Base-by-base conservation (phyloP, 2,888 invertebrate species). In the Diadegma fenestrale region DNA sequence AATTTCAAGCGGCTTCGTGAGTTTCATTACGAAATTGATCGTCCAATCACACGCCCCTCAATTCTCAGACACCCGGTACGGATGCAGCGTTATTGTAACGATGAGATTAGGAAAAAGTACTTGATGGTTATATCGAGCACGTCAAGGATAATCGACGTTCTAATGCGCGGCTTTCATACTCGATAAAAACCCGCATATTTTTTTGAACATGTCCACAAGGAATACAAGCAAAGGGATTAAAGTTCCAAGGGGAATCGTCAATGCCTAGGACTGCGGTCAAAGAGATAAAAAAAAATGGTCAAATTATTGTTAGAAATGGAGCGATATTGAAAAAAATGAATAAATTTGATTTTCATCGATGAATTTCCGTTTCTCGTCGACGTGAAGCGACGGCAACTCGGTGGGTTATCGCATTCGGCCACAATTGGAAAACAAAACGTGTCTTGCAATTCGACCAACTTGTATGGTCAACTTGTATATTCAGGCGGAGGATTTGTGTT, bases 101-200 rank as follows among this genome's bases (percentile, higher is more conserved):
- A 51, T 41, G 14, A 41, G 17, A 54, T 41, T 54, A 33, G 64
- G 45, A 66, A 76, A 76, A 51, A 22, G 51, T 43, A 51, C 51
- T 66, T n/a, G 51, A 71, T 33, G 51, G 2, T 37, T 48, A 37
- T 33, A n/a, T 30, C 69, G 66, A 73, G 73, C 66, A 26, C 19
- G 41, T 69, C 61, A 76, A 81, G 81, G 69, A 58, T 75, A 61
- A 48, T 26, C 61, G 68, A 37, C 45, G 61, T 63, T 76, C 69
- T 61, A 75, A 75, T 30, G 69, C 43, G 48, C 51, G 48, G 33
- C 45, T 17, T 43, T 75, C 61, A 45, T 69, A 61, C 33, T 63
- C 19, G 45, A 81, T 69, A 22, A 66, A 76, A 68, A n/a, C 26
- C 48, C 75, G 30, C 48, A 66, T 77, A 26, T 41, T 80, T 72